Evolutionary conservation across 2,113 vertebrate species (phyloP), one percentile per base, ranked within the genome.

Genomic region (Hippocampus guttulatus): DNA sequence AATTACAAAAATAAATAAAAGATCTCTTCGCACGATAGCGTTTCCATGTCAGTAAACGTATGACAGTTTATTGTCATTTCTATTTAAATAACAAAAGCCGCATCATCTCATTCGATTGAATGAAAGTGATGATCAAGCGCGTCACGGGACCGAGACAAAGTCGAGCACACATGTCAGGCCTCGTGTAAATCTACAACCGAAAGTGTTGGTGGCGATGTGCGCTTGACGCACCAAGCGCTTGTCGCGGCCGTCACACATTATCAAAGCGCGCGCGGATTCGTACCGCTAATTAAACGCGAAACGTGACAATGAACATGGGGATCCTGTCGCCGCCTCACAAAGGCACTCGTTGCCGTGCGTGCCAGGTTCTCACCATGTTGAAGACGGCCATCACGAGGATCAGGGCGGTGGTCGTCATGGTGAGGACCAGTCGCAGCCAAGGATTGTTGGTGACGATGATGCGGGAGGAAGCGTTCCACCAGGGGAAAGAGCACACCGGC

Each of bases 311-410:
- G 30, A 11, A 57, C 54, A 25, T 25, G 4, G 23, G 4, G 27
- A 20, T 7, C 8, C n/a, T 8, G 27, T 14, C 15, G 58, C 23
- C 10, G 23, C 4, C 21, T 57, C 74, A 57, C 20, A 47, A 7
- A 43, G 23, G 21, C 16, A 23, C 16, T 60, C 15, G 15, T 33
- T 30, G 6, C 49, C 52, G 38, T 6, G 15, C 41, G 23, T 8
- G 5, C 27, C 25, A 20, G 16, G 27, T 25, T 30, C 63, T 94
- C 92, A 99, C 97, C 97, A 99, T 98, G 76, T 99, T 99, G 90
- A 98, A 96, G 68, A 98, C 90, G 2, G 97, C 95, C 96, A 99
- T 98, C 69, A 91, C 94, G 64, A 99, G 81, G 65, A 96, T 93
- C 82, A 98, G 93, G 80, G 94, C 89, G 0, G 96, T 99, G 73